Evolutionary conservation across 1,140 invertebrate genomes (phyloP).

Genomic region (Orius insidiosus): DNA sequence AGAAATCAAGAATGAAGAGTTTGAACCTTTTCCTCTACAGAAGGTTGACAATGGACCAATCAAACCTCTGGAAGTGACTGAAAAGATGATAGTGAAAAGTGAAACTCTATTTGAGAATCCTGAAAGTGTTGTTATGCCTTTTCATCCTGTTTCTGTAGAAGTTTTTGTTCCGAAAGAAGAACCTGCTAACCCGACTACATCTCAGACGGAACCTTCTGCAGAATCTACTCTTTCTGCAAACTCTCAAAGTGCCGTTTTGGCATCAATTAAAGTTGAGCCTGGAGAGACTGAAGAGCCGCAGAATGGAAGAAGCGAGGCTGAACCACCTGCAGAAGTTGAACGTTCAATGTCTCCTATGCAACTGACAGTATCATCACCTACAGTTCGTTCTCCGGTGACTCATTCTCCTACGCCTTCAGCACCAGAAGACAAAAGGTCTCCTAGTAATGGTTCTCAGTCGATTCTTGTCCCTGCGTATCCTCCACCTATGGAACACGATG

Average conservation of each 20-base stretch:
- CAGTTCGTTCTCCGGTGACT: conserved; percentile 4
- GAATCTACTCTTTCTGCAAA: conserved; percentile 3
- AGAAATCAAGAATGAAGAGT: conserved; percentile 11
- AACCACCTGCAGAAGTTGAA: conserved; percentile 1
- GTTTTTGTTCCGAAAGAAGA: conserved; percentile 20
- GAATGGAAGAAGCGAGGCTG: not conserved
- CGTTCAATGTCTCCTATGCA: conserved; percentile 16
- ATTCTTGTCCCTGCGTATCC: conserved; percentile 16
- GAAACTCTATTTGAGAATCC: conserved; percentile 19
- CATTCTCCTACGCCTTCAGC: too few relatives aligned
- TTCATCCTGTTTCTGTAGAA: conserved; percentile 13
- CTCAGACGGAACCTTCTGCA: not conserved
- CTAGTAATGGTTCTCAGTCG: conserved; percentile 15
- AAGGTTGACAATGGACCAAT: not conserved
- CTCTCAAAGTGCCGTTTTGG: not conserved
- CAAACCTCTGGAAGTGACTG: conserved; percentile 10
- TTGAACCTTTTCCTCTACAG: conserved; percentile 8
- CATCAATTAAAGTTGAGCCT: conserved; percentile 16
- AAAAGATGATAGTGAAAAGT: conserved; percentile 18
- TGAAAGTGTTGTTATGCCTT: conserved; percentile 17
- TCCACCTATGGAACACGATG: conserved; percentile 16
- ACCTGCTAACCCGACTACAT: not conserved
- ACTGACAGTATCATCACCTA: conserved; percentile 16
- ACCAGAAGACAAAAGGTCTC: conserved; percentile 7
- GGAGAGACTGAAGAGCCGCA: conserved; percentile 8